Evolutionary conservation across 1,140 invertebrate species (phyloP).

Genomic region (Drosophila kikkawai): DNA sequence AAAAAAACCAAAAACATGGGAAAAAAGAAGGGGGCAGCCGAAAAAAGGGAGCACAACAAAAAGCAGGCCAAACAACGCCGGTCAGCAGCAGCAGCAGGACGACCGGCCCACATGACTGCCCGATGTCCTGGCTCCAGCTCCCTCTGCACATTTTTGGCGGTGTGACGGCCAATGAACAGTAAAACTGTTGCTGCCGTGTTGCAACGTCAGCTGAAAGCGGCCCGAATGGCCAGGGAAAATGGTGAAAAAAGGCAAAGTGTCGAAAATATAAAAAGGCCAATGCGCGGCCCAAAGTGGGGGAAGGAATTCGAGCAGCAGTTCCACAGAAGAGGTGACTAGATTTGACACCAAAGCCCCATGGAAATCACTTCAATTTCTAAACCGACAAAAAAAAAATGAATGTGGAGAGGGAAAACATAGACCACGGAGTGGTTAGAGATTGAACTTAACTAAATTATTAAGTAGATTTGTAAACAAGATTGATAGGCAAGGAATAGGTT

Average conservation of each 20-base stretch:
- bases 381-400: not conserved
- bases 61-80: conserved; percentile 70
- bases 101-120: conserved; percentile 54
- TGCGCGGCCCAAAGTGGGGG: conserved; percentile 13
- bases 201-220: conserved; percentile 51
- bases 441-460: no score
- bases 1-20: conserved; percentile 37
- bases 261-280: conserved; percentile 68
- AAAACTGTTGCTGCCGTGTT: conserved; percentile 77
- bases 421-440: no score
- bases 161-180: conserved; percentile 76
- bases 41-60: conserved; percentile 49
- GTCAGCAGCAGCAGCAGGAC: conserved; percentile 49
- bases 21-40: conserved; percentile 18
- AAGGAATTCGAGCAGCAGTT: not conserved
- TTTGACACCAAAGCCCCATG: conserved; percentile 28
- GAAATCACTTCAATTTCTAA: conserved; percentile 15
- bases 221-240: conserved; percentile 37
- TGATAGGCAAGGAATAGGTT: not conserved
- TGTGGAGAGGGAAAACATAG: no score
- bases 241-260: conserved; percentile 56
- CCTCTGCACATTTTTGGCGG: conserved; percentile 58
- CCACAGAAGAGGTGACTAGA: conserved; percentile 12
- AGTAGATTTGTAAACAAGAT: no score
- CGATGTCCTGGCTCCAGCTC: conserved; percentile 27